phyloP scores from a whole-genome alignment of 2,888 invertebrate species.

The Drymonia ruficornis region DNA sequence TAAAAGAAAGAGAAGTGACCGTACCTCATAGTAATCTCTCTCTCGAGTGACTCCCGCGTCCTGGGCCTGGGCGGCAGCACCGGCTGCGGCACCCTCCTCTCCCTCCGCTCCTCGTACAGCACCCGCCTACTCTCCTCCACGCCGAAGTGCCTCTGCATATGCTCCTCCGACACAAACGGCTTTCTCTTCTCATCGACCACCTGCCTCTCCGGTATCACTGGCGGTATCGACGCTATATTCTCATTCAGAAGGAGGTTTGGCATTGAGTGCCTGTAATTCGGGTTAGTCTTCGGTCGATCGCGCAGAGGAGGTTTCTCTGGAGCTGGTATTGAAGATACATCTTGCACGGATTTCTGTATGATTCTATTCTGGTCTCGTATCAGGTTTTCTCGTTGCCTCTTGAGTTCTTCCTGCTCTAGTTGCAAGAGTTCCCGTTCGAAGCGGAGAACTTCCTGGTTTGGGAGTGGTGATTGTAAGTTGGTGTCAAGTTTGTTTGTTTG shows the following conservation, averaged over 20 bases:
- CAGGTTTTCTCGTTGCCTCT: constrained; percentile 89
- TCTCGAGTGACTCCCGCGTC: constrained; percentile 72
- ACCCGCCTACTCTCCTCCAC: constrained; percentile 75
- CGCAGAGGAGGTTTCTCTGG: constrained; percentile 67
- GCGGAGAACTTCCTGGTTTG: constrained; percentile 87
- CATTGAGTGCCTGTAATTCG: constrained; percentile 78
- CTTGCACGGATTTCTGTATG: constrained; percentile 86
- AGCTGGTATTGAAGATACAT: constrained; percentile 74
- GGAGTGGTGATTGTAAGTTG: constrained; percentile 5
- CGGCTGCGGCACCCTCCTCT: constrained; percentile 51
- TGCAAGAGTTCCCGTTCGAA: constrained; percentile 92
- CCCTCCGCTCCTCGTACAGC: constrained; percentile 62
- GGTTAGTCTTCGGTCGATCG: constrained; percentile 47
- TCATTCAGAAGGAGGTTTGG: constrained; percentile 75
- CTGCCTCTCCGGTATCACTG: constrained; percentile 45
- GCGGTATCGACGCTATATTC: constrained; percentile 49
- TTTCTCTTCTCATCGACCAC: constrained; percentile 68
- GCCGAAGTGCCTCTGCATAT: constrained; percentile 76
- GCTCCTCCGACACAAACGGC: constrained; percentile 77
- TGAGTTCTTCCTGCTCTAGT: constrained; percentile 90
- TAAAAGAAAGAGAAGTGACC: too few species aligned
- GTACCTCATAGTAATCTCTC: constrained; percentile 81
- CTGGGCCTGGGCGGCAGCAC: constrained; percentile 73
- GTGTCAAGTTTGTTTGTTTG: background rate
- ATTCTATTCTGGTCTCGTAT: constrained; percentile 87